Percentiles rank a stretch among this genome's conserved stretches.
These are phyloP conservation scores for Microcebus tavaratra DNA, from an alignment of 2,113 vertebrate species.

Conservation along the genomic window DNA sequence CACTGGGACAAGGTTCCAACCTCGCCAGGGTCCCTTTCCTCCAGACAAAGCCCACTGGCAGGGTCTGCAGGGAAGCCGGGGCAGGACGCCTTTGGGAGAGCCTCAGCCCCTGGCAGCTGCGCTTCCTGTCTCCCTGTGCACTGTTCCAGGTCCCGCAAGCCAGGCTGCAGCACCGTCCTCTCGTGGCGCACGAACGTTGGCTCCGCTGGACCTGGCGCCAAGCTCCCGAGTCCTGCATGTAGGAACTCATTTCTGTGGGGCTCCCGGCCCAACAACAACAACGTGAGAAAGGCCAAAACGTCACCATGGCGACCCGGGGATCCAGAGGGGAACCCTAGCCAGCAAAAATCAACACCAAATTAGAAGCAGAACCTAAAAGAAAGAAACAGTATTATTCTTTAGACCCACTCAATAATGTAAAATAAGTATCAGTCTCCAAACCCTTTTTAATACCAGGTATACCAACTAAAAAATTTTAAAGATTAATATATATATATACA, in stretches of 20 bases:
- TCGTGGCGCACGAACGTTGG: neutral
- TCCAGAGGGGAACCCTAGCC: neutral
- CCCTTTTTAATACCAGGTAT: neutral
- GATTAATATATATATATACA: neutral
- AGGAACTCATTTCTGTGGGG: constrained; percentile 49
- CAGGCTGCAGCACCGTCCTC: neutral
- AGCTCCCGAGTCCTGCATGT: neutral
- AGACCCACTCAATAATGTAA: neutral
- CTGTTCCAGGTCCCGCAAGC: neutral
- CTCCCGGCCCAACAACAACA: neutral
- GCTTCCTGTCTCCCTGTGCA: neutral
- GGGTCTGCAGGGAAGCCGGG: neutral
- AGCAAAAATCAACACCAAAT: constrained; percentile 36
- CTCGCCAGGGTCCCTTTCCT: neutral
- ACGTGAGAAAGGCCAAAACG: constrained; percentile 16
- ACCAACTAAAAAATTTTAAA: neutral
- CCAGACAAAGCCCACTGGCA: neutral
- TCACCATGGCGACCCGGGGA: constrained; percentile 59
- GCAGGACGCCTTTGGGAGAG: neutral
- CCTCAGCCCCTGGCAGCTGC: accelerated
- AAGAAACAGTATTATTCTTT: neutral
- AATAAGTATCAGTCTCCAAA: neutral
- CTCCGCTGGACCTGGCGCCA: neutral
- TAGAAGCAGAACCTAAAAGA: constrained; percentile 7
- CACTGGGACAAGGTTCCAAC: neutral